Evolutionary conservation across 2,113 vertebrate genomes (phyloP).

Genomic region (Cebidichthys violaceus): DNA sequence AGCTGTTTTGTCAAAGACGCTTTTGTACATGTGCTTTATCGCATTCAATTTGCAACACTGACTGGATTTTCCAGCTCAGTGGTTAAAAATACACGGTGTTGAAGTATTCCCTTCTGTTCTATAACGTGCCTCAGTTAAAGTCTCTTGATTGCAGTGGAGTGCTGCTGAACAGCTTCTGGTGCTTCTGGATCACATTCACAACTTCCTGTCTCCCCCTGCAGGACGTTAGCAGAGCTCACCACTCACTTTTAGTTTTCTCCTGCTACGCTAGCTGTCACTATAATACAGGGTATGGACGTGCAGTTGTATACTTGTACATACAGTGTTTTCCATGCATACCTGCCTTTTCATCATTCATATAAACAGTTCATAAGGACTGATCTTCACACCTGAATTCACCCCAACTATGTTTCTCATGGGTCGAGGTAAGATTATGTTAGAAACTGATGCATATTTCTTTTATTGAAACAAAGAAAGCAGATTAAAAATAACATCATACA

Average conservation of each 20-base stretch:
- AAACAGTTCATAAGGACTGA: not conserved
- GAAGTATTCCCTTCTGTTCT: conserved; percentile 18
- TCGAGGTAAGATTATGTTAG: not conserved
- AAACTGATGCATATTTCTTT: not conserved
- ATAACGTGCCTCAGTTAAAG: not conserved
- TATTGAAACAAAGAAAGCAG: not conserved
- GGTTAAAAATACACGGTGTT: conserved; percentile 10
- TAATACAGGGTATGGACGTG: conserved; percentile 15
- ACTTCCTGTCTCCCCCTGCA: conserved; percentile 72
- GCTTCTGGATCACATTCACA: not conserved
- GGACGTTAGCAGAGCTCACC: conserved; percentile 31
- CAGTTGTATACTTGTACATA: not conserved
- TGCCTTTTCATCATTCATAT: not conserved
- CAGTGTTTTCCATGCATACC: not conserved
- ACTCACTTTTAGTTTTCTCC: not conserved
- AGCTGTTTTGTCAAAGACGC: conserved; percentile 30
- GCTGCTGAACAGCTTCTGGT: not conserved
- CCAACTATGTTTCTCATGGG: not conserved
- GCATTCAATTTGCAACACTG: conserved; percentile 13
- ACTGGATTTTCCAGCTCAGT: conserved; percentile 8
- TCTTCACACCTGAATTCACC: not conserved
- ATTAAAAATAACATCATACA: not conserved
- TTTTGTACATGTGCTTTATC: not conserved
- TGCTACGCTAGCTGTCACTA: conserved; percentile 50
- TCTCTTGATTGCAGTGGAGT: not conserved